Evolutionary conservation across 64 coral and sea anemone genomes (phyloP), one percentile per base, ranked within the genome.

Genomic region (Exaiptasia diaphana): DNA sequence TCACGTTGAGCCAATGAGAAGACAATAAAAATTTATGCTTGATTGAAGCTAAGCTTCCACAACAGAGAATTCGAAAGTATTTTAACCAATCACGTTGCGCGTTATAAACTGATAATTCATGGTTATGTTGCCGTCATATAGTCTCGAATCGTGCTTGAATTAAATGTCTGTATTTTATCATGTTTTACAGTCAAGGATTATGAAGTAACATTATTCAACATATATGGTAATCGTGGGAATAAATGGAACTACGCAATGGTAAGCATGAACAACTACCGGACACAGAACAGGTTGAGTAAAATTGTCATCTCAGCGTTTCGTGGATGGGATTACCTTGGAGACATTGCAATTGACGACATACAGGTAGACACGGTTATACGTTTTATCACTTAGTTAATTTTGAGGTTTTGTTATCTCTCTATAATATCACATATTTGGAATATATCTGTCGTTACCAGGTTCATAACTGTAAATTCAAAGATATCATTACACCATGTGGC

Each of bases 341-440:
- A 94, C 31, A 94, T 94, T 21, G 91, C 91, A 15, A 80, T 94
- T 35, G 91, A 94, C 32, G 91, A 94, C 65, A 94, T 94, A 9
- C 13, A 80, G 52, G 77, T 88, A 81, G 46, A 63, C 15, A 46
- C 43, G 15, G 6, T 46, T 15, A 46, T 46, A 46, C 15, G 15
- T 46, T 46, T 46, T 46, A 46, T 46, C 43, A 46, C 43, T 46
- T 46, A 46, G 43, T 15, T 46, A 15, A 46, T 15, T 6, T 46
- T n/a, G n/a, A n/a, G n/a, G n/a, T n/a, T n/a, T n/a, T n/a, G n/a
- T n/a, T n/a, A n/a, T n/a, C n/a, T n/a, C n/a, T n/a, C n/a, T n/a
- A n/a, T n/a, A n/a, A n/a, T n/a, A n/a, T n/a, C n/a, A n/a, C n/a
- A 20, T 4, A 4, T 22, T 1, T 56, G 5, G 15, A 5, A 1